Evolutionary conservation across 2,888 invertebrate genomes (phyloP), one percentile per base, ranked within the genome.

Genomic region (Tiliacea citrago): DNA sequence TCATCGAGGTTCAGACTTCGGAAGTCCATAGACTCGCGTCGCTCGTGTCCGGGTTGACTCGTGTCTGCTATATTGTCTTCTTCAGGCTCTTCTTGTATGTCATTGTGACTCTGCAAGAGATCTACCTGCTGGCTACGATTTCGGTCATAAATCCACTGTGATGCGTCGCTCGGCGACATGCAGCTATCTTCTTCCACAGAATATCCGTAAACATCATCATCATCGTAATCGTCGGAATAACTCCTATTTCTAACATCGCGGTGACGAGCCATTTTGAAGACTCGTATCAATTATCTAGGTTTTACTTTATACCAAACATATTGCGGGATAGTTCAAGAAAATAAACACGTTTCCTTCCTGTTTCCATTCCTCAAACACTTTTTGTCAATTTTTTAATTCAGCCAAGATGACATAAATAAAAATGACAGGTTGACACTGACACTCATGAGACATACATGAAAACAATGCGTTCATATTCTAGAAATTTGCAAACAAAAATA

Each of bases 161-260:
- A 97, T 57, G 97, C 97, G 96, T 99, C 98, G 91, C 98, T 98
- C 5, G 99, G 99, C 21, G 99, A 99, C 89, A 99, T 97, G 91
- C 98, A 98, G 93, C 97, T 98, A 91, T 99, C 99, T 91, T 99
- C 99, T 94, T 99, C 99, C 60, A 99, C 98, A 5, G 99, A 99
- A 93, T 98, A 98, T 18, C 99, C 99, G 93, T 99, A 99, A 77
- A 98, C 97, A 96, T 98, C 99, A 90, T 99, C 98, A 89, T 98
- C 98, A 90, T 99, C 99, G 91, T 98, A 99, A 90, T 99, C 99
- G 89, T 99, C 99, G 47, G 98, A 98, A 94, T 98, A 98, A 92
- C 98, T 98, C 97, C 98, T 98, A 80, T 98, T 98, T 75, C 99
- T 97, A 73, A 99, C 97, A 94, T 98, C 98, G 83, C 99, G 97